These are phyloP conservation scores for Neosalanx taihuensis DNA, from an alignment of 2,797 vertebrate genomes.

Conservation along the genomic window DNA sequence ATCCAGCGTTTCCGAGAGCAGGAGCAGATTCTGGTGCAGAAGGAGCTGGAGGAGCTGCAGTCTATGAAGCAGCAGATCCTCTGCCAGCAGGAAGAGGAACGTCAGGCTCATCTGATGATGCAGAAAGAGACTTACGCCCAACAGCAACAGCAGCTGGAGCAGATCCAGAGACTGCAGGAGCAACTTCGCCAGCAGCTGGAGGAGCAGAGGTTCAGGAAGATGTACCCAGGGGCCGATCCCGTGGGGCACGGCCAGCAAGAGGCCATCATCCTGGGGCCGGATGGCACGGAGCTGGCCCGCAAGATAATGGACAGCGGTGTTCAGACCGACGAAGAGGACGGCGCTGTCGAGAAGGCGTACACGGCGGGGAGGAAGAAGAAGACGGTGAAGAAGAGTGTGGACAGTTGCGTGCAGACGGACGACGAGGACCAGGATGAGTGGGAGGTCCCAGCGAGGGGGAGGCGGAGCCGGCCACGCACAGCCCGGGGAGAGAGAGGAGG, in stretches of 20 bases:
- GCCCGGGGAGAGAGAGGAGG: conserved; percentile 77
- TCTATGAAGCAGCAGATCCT: conserved; percentile 97
- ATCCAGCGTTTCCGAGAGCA: conserved; percentile 97
- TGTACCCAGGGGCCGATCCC: conserved; percentile 85
- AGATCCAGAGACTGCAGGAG: conserved; percentile 97
- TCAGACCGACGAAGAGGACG: conserved; percentile 95
- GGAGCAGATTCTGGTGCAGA: conserved; percentile 94
- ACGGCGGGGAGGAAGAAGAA: conserved; percentile 82
- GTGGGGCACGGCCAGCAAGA: conserved; percentile 84
- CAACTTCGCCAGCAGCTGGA: conserved; percentile 94
- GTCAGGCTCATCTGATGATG: conserved; percentile 97
- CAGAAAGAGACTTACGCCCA: conserved; percentile 96
- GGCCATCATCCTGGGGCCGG: conserved; percentile 70
- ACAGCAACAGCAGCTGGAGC: conserved; percentile 94
- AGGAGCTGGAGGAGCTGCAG: conserved; percentile 95
- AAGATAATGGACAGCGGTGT: conserved; percentile 96
- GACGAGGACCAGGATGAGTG: conserved; percentile 99
- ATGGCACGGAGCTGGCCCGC: conserved; percentile 73
- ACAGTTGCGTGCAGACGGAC: conserved; percentile 98
- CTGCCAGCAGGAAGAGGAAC: conserved; percentile 93
- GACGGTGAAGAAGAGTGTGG: conserved; percentile 88
- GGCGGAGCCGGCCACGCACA: conserved; percentile 70
- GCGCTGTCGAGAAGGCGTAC: conserved; percentile 83
- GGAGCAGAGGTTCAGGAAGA: conserved; percentile 93
- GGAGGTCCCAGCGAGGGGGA: conserved; percentile 79